phyloP scores from a whole-genome alignment of 2,113 vertebrate genomes.

The Paramormyrops kingsleyae region DNA sequence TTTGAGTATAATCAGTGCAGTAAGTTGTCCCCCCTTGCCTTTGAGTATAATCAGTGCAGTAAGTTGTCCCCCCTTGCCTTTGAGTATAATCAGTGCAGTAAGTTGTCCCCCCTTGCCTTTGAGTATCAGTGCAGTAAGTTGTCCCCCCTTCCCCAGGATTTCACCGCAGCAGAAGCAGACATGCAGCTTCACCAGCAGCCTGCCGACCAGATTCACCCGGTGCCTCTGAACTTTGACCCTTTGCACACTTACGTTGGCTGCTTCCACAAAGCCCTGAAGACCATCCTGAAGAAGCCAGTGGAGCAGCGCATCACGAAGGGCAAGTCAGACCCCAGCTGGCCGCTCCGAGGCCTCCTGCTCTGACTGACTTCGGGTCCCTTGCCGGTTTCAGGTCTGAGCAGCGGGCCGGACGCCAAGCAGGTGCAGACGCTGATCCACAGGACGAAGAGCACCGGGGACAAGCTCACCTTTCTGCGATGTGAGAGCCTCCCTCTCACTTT shows the following conservation, averaged over 20 bases:
- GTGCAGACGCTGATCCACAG: conserved; percentile 50
- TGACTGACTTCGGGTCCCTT: background rate
- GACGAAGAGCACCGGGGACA: conserved; percentile 38
- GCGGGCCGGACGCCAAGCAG: conserved; percentile 39
- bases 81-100: background rate
- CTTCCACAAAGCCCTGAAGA: conserved; percentile 39
- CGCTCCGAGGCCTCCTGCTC: background rate
- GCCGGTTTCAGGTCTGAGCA: conserved; percentile 41
- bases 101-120: background rate
- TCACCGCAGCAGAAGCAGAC: conserved; percentile 35
- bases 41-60: background rate
- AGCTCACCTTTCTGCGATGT: conserved; percentile 58
- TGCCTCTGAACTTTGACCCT: conserved; percentile 52
- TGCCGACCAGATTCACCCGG: conserved; percentile 44
- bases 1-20: background rate
- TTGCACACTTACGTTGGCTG: conserved; percentile 45
- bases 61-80: background rate
- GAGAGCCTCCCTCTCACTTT: conserved; percentile 28
- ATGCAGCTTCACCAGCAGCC: conserved; percentile 31
- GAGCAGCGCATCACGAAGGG: conserved; percentile 49
- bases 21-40: background rate
- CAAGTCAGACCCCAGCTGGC: conserved; percentile 21
- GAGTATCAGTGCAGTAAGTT: background rate
- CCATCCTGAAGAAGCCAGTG: conserved; percentile 44
- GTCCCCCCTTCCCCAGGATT: conserved; percentile 38